A percentile compares a stretch with the other conserved stretches of the same genome.
These are phyloP conservation scores for Liposcelis brunnea DNA, from an alignment of 2,888 invertebrate species.

Conservation along the genomic window DNA sequence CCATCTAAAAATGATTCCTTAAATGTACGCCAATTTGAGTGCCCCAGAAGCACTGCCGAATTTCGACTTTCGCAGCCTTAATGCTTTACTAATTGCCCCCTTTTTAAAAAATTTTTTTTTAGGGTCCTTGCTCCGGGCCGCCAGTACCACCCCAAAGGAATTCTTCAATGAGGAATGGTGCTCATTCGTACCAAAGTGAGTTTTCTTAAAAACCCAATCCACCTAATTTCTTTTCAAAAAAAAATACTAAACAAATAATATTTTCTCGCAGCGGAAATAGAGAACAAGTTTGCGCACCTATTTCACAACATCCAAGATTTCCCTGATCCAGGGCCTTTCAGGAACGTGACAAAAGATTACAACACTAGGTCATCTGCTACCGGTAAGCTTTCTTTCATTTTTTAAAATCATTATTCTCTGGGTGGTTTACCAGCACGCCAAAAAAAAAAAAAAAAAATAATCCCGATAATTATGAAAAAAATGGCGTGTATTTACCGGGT, in stretches of 20 bases:
- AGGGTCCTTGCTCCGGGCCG: conserved; percentile 19
- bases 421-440: neutral
- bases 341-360: conserved; percentile 22
- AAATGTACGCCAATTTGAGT: too few species aligned
- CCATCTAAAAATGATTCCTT: too few species aligned
- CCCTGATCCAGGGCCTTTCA: conserved; percentile 28
- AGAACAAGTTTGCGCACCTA: conserved; percentile 25
- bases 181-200: conserved; percentile 13
- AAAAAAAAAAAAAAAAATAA: neutral
- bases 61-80: too few species aligned
- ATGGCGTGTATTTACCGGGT: too few species aligned
- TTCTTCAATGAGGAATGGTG: conserved; percentile 29
- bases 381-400: conserved; percentile 21
- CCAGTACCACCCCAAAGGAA: conserved; percentile 32
- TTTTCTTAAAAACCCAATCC: conserved; percentile 1
- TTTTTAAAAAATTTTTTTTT: too few species aligned
- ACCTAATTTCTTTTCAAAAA: neutral
- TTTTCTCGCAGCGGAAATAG: conserved; percentile 27
- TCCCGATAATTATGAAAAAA: too few species aligned
- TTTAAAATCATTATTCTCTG: neutral
- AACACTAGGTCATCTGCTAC: conserved; percentile 20
- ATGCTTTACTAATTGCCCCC: too few species aligned
- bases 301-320: conserved; percentile 28
- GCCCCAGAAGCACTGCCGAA: too few species aligned
- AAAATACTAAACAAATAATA: too few species aligned